A percentile compares a stretch with the other conserved stretches of the same genome.
phyloP scores from a whole-genome alignment of 2,888 invertebrate genomes.

The Ischnura elegans region DNA sequence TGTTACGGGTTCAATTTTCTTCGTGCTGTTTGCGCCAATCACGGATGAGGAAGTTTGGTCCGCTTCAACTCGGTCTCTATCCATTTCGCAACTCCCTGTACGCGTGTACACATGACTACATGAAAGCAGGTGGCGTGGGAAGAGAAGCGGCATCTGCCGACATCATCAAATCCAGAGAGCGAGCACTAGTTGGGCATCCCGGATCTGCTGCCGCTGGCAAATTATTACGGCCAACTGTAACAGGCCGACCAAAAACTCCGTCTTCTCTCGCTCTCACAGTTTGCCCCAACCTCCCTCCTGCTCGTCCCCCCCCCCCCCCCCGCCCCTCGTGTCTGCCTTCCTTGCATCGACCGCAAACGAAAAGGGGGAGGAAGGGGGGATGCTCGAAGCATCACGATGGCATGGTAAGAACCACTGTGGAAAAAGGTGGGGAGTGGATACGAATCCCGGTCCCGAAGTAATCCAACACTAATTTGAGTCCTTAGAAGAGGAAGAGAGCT shows the following conservation, averaged over 20 bases:
- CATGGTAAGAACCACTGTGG: no score
- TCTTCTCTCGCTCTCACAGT: not conserved
- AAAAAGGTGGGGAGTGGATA: no score
- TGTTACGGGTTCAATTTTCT: not conserved
- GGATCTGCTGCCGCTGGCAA: not conserved
- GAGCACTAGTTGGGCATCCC: conserved; percentile 3
- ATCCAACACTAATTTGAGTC: no score
- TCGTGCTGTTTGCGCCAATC: not conserved
- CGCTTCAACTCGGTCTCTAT: not conserved
- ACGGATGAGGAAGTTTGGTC: no score
- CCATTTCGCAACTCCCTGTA: not conserved
- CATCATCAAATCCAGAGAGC: conserved; percentile 49
- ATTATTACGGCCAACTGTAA: conserved; percentile 7
- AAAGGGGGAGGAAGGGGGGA: no score
- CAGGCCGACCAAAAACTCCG: conserved; percentile 3
- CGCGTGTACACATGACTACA: no score
- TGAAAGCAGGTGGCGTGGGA: no score
- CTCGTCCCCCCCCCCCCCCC: not conserved
- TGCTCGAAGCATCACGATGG: no score
- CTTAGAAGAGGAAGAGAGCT: no score
- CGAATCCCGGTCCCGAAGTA: no score
- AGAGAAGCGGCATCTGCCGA: conserved; percentile 17
- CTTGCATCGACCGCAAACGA: no score
- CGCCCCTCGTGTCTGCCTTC: no score
- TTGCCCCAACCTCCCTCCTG: not conserved